Percentiles rank a stretch among this genome's conserved stretches.
Evolutionary conservation across 2,797 vertebrate species (phyloP).

Genomic region (Selene dorsalis): DNA sequence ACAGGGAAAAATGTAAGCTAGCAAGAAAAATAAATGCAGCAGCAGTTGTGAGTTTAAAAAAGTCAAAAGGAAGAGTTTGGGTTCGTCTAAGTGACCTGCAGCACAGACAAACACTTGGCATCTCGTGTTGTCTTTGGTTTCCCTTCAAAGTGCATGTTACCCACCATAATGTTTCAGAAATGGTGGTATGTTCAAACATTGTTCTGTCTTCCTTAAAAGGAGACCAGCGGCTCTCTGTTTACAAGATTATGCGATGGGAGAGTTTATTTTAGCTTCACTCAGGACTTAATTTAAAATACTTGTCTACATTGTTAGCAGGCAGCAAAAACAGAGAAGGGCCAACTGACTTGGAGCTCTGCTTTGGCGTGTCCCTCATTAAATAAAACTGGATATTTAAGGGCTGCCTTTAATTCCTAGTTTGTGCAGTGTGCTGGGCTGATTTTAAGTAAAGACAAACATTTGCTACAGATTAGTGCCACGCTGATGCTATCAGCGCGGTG

Average conservation of each 20-base stretch:
- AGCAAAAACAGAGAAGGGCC: conserved; percentile 26
- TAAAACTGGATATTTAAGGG: conserved; percentile 52
- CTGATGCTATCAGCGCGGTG: conserved; percentile 55
- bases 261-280: conserved; percentile 70
- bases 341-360: conserved; percentile 25
- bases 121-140: conserved; percentile 52
- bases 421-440: conserved; percentile 28
- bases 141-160: conserved; percentile 53
- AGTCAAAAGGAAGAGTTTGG: not conserved
- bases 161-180: conserved; percentile 58
- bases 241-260: conserved; percentile 52
- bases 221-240: conserved; percentile 49
- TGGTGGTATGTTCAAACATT: conserved; percentile 56
- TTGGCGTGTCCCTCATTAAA: conserved; percentile 35
- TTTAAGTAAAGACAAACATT: conserved; percentile 72
- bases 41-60: conserved; percentile 5
- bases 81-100: conserved; percentile 27
- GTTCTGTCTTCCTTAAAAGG: conserved; percentile 68
- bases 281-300: conserved; percentile 62
- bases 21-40: not conserved
- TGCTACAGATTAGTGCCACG: conserved; percentile 68
- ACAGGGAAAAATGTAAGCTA: conserved; percentile 23
- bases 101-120: conserved; percentile 40
- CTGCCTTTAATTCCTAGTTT: conserved; percentile 47
- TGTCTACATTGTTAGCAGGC: conserved; percentile 53